Evolutionary conservation across 2,888 invertebrate genomes (phyloP).

Genomic region (Hypsopygia costalis): DNA sequence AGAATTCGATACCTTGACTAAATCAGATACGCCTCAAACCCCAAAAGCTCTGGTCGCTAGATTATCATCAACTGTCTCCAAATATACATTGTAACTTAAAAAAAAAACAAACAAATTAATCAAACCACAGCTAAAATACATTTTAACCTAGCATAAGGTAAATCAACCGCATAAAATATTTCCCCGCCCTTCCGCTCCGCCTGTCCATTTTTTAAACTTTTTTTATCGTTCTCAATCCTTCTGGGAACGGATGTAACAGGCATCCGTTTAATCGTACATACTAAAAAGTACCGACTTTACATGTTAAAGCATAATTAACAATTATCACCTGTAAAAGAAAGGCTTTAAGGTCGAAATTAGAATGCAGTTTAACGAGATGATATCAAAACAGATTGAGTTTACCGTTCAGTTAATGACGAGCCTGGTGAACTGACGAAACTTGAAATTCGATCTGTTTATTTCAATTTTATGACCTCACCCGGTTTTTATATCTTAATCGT

Average conservation of each 20-base stretch:
- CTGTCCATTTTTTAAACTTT: slow-evolving; percentile 30
- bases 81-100: too few species aligned
- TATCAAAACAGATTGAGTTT: slow-evolving; percentile 10
- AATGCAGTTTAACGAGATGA: slow-evolving; percentile 4
- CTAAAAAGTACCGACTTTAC: slow-evolving; percentile 12
- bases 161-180: too few species aligned
- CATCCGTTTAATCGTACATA: slow-evolving; percentile 59
- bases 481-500: slow-evolving; percentile 21
- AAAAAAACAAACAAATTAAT: too few species aligned
- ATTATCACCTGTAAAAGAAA: background rate
- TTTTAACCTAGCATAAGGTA: too few species aligned
- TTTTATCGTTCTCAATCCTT: slow-evolving; percentile 56
- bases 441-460: slow-evolving; percentile 21
- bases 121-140: too few species aligned
- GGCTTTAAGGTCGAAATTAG: slow-evolving; percentile 10
- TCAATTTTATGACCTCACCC: slow-evolving; percentile 20
- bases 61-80: too few species aligned
- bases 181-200: slow-evolving; percentile 1
- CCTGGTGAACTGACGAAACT: slow-evolving; percentile 9
- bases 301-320: slow-evolving; percentile 12
- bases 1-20: too few species aligned
- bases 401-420: slow-evolving; percentile 13
- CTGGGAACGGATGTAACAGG: slow-evolving; percentile 72
- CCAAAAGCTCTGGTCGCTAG: too few species aligned
- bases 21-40: too few species aligned